phyloP scores from a whole-genome alignment of 2,888 invertebrate genomes.

The Ommatoiulus sabulosus region DNA sequence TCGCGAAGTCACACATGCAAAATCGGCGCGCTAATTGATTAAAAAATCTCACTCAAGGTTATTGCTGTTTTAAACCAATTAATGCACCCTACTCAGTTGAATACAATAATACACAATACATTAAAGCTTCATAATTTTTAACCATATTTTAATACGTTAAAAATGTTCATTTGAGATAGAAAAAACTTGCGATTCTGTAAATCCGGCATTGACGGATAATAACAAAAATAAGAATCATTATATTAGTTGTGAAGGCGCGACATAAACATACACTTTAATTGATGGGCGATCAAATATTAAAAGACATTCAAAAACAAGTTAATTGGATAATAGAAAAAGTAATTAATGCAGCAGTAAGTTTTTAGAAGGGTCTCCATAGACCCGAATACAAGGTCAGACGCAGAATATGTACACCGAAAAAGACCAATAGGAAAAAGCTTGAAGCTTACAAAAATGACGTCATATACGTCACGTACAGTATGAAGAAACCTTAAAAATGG shows the following conservation, averaged over 20 bases:
- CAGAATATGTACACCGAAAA: background rate
- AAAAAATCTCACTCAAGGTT: too few relatives aligned
- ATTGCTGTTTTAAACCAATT: too few relatives aligned
- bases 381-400: background rate
- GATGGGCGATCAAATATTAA: background rate
- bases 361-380: background rate
- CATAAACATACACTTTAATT: background rate
- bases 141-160: background rate
- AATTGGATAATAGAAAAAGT: background rate
- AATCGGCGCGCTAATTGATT: too few relatives aligned
- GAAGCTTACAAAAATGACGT: background rate
- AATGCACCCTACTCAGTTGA: too few relatives aligned
- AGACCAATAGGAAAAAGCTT: background rate
- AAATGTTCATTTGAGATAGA: background rate
- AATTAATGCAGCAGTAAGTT: background rate
- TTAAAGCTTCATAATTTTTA: background rate
- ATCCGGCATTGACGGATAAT: background rate
- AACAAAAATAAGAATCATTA: background rate
- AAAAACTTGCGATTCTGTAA: background rate
- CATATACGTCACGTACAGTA: background rate
- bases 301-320: background rate
- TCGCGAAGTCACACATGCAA: too few relatives aligned
- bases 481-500: background rate
- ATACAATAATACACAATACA: too few relatives aligned
- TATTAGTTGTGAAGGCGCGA: background rate